A percentile compares a stretch with the other conserved stretches of the same genome.
Conservation (phyloP, 2,797 vertebrate species). For the Anisognathus igniventris region DNA sequence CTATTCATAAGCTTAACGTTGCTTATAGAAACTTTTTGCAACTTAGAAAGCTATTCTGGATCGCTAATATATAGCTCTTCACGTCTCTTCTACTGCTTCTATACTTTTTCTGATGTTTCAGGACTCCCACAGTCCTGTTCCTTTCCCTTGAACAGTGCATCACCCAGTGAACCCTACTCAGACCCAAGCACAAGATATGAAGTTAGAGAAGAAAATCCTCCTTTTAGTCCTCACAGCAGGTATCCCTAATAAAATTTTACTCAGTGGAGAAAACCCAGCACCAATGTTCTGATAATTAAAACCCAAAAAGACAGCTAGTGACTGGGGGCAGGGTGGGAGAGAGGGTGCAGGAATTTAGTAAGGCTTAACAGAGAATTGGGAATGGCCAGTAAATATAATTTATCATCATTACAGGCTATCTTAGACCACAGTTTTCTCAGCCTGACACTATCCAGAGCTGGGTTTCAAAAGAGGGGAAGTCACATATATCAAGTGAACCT, state of each 20-base stretch:
- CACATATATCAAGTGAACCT: not conserved
- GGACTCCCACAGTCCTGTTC: no score
- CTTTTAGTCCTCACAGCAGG: not conserved
- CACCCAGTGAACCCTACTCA: not conserved
- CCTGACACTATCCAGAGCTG: not conserved
- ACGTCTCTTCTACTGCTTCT: no score
- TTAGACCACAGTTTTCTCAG: not conserved
- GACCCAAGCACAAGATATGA: not conserved
- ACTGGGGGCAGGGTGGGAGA: fast-evolving
- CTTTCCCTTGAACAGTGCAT: not conserved
- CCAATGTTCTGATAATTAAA: not conserved
- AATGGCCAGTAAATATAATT: not conserved
- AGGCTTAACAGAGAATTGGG: not conserved
- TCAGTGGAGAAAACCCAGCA: not conserved
- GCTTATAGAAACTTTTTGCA: no score
- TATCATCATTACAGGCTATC: not conserved
- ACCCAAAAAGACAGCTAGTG: not conserved
- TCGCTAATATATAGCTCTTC: no score
- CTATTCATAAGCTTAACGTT: no score
- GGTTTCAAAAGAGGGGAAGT: not conserved
- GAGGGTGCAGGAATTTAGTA: not conserved
- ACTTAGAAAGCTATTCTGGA: no score
- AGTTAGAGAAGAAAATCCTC: not conserved
- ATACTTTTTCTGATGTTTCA: no score
- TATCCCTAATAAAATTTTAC: not conserved